Base-by-base conservation (phyloP, 2,113 vertebrate genomes). In the Etia nguti region DNA sequence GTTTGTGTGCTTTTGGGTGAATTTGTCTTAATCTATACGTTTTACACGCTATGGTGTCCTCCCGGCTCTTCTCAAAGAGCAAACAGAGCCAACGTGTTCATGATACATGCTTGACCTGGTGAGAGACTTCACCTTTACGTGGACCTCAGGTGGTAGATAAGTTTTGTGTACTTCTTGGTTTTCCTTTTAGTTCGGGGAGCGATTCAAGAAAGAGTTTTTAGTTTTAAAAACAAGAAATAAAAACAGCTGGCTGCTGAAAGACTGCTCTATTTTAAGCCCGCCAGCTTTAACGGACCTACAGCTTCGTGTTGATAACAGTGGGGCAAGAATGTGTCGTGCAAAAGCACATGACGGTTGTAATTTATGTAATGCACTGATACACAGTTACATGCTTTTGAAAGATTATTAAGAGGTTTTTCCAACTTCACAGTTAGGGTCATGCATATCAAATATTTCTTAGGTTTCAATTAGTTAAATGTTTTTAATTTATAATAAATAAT, bases 251-350 rank as follows among this genome's bases (percentile, higher is more conserved):
- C 43, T 36, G 56, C 8, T 79, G 24, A 73, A 29, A n/a, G n/a
- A 29, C 31, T 18, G 36, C 6, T 73, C 73, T 90, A 91, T 93
- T 90, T 91, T 75, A 15, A 91, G 81, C 12, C 80, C 34, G 36
- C 22, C 65, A 54, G 65, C 18, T 50, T 50, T 75, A 75, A 48
- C 3, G 9, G 41, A 48, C 68, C 41, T 6, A 46, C 41, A 75
- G 9, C 68, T 59, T 83, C 75, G 54, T 83, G 73, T 38, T 80
- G 77, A 31, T 31, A 43, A 80, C 73, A 79, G 52, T 15, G 48
- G 70, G 22, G 10, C 5, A n/a, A n/a, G 20, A 22, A 46, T 38
- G 16, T 55, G 56, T 79, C 50, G 3, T 2, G 73, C 52, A 41
- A 73, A 85, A 11, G 34, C 55, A 31, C 4, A 24, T 29, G 7